Conservation (phyloP, 2,797 vertebrate genomes). For the Tolypeutes matacus region DNA sequence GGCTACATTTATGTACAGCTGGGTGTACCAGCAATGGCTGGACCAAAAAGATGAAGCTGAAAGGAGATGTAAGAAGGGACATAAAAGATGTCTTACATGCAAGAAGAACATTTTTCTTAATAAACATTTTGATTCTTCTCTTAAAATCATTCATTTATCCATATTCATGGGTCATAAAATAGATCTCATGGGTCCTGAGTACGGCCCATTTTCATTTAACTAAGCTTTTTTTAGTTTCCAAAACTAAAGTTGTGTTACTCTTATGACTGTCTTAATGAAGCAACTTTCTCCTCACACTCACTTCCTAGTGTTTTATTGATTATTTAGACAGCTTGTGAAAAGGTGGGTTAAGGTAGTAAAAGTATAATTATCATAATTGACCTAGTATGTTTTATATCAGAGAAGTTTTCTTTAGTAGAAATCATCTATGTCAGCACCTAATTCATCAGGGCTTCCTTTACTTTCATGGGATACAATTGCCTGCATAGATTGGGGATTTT, state of each 20-base stretch:
- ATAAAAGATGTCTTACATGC: not conserved
- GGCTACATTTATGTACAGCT: not conserved
- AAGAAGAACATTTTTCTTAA: not conserved
- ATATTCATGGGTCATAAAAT: not conserved
- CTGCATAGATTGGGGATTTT: conserved; percentile 10
- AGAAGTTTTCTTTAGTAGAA: not conserved
- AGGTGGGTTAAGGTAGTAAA: conserved; percentile 5
- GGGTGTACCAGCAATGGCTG: not conserved
- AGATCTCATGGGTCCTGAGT: not conserved
- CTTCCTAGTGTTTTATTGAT: conserved; percentile 17
- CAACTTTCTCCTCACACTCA: not conserved
- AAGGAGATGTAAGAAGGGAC: not conserved
- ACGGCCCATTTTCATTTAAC: conserved; percentile 14
- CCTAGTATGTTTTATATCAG: not conserved
- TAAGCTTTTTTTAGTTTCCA: not conserved
- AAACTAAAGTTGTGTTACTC: not conserved
- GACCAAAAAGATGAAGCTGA: not conserved
- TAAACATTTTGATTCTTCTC: not conserved
- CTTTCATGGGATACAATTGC: not conserved
- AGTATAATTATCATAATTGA: not conserved
- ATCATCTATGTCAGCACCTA: not conserved
- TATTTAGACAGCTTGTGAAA: not conserved
- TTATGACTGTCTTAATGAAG: not conserved
- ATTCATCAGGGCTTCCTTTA: not conserved
- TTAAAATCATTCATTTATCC: not conserved